Conservation (phyloP, 2,888 invertebrate species). For the Achlya flavicornis region DNA sequence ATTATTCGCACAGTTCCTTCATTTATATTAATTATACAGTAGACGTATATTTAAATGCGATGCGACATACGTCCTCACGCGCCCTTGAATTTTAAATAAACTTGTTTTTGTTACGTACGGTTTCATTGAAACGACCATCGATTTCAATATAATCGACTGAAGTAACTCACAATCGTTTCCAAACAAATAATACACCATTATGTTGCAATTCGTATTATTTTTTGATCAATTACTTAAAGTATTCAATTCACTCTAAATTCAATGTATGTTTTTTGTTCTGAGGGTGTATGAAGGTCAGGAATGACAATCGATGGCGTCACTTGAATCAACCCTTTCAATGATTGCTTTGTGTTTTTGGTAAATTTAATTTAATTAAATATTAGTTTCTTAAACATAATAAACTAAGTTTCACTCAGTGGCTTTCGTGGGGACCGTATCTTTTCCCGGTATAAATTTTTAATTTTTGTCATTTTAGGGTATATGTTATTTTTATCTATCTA, state of each 20-base stretch:
- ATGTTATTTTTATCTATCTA: too few species aligned
- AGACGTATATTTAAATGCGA: neutral
- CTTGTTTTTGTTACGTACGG: constrained; percentile 5
- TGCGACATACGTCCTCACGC: neutral
- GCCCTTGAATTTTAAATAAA: constrained; percentile 12
- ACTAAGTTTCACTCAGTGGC: too few species aligned
- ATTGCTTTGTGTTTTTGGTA: neutral
- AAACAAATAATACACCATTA: neutral
- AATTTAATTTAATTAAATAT: too few species aligned
- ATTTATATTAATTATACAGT: neutral
- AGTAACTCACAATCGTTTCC: constrained; percentile 6
- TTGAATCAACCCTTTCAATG: neutral
- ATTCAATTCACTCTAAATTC: neutral
- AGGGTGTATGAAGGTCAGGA: neutral
- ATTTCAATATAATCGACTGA: constrained; percentile 22
- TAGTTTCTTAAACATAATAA: too few species aligned
- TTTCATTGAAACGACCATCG: constrained; percentile 25
- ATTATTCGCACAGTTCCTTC: neutral
- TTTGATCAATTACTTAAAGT: neutral
- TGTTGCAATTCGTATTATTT: neutral
- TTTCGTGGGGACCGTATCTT: too few species aligned
- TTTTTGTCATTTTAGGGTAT: too few species aligned
- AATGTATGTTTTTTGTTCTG: neutral
- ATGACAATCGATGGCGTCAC: neutral
- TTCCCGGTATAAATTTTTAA: too few species aligned